These are phyloP conservation scores for Lithosia quadra DNA, from an alignment of 2,888 invertebrate genomes.

Conservation along the genomic window DNA sequence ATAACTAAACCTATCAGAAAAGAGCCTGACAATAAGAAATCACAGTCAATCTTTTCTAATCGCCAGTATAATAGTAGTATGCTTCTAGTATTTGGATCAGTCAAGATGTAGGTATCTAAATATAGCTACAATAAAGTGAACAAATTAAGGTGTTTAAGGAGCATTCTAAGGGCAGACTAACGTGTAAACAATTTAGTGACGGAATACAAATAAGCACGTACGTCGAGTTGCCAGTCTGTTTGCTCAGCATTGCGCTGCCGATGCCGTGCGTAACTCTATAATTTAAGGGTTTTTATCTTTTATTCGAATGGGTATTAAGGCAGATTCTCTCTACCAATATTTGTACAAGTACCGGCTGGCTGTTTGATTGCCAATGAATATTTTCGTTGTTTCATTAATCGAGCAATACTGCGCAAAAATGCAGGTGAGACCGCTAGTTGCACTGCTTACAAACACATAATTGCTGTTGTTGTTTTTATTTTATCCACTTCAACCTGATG, in stretches of 20 bases:
- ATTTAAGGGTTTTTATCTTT: constrained; percentile 58
- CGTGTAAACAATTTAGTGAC: constrained; percentile 57
- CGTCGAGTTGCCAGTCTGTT: constrained; percentile 54
- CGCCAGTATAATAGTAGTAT: neutral
- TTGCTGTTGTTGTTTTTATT: constrained; percentile 50
- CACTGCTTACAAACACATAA: constrained; percentile 52
- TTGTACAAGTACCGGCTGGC: constrained; percentile 61
- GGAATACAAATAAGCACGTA: constrained; percentile 56
- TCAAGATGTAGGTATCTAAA: constrained; percentile 30
- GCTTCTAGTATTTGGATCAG: neutral
- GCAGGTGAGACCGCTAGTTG: constrained; percentile 52
- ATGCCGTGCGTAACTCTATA: constrained; percentile 53
- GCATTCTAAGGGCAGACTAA: constrained; percentile 45
- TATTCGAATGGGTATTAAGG: constrained; percentile 59
- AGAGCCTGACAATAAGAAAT: too few relatives aligned
- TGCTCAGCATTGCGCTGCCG: constrained; percentile 51
- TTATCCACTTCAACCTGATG: constrained; percentile 43
- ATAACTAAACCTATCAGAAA: neutral
- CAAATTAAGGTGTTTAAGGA: constrained; percentile 43
- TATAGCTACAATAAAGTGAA: constrained; percentile 39
- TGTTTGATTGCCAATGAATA: constrained; percentile 73
- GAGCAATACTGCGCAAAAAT: constrained; percentile 59
- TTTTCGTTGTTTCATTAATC: constrained; percentile 68
- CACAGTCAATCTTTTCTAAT: neutral
- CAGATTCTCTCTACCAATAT: constrained; percentile 69